Conservation (phyloP, 1,140 invertebrate genomes). For the Magallana gigas region DNA sequence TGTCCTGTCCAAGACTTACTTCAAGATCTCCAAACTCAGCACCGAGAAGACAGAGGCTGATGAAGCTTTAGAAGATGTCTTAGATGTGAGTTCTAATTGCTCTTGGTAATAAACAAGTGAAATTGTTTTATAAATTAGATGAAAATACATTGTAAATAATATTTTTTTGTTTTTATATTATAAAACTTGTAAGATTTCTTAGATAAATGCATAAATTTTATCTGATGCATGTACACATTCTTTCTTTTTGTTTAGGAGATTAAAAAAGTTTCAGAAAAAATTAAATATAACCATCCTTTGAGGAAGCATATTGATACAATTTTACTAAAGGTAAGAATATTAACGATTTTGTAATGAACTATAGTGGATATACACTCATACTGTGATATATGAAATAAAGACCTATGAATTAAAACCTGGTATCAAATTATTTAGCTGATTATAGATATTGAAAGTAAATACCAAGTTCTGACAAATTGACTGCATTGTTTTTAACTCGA, state of each 20-base stretch:
- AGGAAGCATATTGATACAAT: slow-evolving; percentile 88
- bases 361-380: background rate
- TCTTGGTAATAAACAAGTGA: too few species aligned
- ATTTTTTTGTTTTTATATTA: too few species aligned
- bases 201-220: too few species aligned
- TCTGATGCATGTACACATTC: background rate
- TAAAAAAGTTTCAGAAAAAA: slow-evolving; percentile 38
- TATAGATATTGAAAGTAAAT: too few species aligned
- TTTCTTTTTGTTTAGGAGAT: slow-evolving; percentile 24
- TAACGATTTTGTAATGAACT: slow-evolving; percentile 71
- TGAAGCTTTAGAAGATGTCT: slow-evolving; percentile 94
- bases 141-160: too few species aligned
- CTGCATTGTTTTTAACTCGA: too few species aligned
- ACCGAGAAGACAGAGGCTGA: slow-evolving; percentile 98
- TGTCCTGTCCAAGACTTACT: slow-evolving; percentile 92
- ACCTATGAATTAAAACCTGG: background rate
- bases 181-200: too few species aligned
- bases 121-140: too few species aligned
- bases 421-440: too few species aligned
- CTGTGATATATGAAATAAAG: background rate
- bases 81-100: slow-evolving; percentile 85
- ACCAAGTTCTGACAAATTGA: too few species aligned
- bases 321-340: slow-evolving; percentile 90
- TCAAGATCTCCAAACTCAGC: slow-evolving; percentile 97
- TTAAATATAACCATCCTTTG: slow-evolving; percentile 57